phyloP scores from a whole-genome alignment of 2,113 vertebrate species.

The Crocuta crocuta region DNA sequence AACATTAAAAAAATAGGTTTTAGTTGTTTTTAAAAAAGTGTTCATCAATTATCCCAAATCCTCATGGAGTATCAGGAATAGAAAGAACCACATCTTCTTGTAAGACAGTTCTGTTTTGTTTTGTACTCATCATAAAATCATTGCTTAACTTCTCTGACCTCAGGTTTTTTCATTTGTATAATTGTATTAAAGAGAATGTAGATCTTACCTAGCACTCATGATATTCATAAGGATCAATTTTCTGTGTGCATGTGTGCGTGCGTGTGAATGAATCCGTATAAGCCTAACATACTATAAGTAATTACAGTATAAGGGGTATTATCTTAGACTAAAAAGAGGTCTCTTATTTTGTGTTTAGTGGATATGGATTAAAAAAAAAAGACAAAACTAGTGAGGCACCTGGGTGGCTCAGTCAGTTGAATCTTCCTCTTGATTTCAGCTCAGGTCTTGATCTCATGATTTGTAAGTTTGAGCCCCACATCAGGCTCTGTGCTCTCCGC shows the following conservation, averaged over 20 bases:
- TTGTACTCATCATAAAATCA: not conserved
- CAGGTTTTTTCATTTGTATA: slow-evolving; percentile 27
- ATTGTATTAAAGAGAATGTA: not conserved
- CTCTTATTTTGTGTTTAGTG: not conserved
- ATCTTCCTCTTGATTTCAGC: no score
- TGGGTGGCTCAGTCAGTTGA: no score
- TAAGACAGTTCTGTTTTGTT: not conserved
- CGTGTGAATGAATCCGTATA: not conserved
- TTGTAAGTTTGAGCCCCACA: no score
- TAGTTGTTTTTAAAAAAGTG: no score
- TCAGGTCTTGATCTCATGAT: no score
- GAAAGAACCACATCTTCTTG: not conserved
- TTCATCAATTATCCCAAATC: not conserved
- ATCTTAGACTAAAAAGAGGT: not conserved
- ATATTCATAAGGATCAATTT: not conserved
- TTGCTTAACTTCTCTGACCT: not conserved
- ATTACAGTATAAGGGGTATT: not conserved
- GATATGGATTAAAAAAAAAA: not conserved
- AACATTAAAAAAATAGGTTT: not conserved
- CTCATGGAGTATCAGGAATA: not conserved
- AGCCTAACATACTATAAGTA: not conserved
- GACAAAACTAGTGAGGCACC: not conserved
- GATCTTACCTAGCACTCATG: not conserved
- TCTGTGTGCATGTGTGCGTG: not conserved
- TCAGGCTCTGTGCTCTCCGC: no score